phyloP scores from a whole-genome alignment of 2,888 invertebrate genomes.

The Pycnomerus fuliginosus region DNA sequence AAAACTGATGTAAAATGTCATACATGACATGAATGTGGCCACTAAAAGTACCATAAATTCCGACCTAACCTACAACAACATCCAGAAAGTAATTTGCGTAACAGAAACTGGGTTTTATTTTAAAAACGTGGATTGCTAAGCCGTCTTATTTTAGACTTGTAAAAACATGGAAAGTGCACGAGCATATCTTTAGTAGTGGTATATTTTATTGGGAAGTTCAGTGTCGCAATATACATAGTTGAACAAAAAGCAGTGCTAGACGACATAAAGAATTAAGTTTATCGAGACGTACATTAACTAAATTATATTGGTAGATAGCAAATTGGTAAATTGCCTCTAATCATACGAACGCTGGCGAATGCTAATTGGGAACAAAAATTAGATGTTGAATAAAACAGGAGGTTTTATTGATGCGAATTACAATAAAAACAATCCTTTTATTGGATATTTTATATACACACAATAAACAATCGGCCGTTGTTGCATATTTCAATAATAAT shows the following conservation, averaged over 20 bases:
- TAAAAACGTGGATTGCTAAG: not conserved
- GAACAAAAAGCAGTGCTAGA: conserved; percentile 4
- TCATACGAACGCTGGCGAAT: conserved; percentile 9
- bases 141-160: not conserved
- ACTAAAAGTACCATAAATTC: conserved; percentile 22
- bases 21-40: conserved; percentile 28
- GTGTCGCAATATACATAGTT: conserved; percentile 1
- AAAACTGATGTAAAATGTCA: conserved; percentile 26
- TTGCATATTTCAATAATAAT: too few relatives aligned
- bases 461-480: too few relatives aligned
- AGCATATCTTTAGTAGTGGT: not conserved
- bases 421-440: too few relatives aligned
- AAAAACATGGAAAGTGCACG: not conserved
- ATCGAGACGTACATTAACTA: conserved; percentile 4
- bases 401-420: too few relatives aligned
- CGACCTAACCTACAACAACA: conserved; percentile 22
- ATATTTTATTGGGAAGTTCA: not conserved
- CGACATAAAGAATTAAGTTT: conserved; percentile 13
- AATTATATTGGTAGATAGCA: conserved; percentile 4
- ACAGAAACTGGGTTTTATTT: not conserved
- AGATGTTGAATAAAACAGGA: too few relatives aligned
- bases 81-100: conserved; percentile 11
- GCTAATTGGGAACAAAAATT: too few relatives aligned
- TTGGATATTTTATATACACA: too few relatives aligned
- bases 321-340: conserved; percentile 7